These are phyloP conservation scores for Dysidea cf. avara DNA, from an alignment of 37 sponge, comb jelly and placozoan genomes.

Conservation along the genomic window DNA sequence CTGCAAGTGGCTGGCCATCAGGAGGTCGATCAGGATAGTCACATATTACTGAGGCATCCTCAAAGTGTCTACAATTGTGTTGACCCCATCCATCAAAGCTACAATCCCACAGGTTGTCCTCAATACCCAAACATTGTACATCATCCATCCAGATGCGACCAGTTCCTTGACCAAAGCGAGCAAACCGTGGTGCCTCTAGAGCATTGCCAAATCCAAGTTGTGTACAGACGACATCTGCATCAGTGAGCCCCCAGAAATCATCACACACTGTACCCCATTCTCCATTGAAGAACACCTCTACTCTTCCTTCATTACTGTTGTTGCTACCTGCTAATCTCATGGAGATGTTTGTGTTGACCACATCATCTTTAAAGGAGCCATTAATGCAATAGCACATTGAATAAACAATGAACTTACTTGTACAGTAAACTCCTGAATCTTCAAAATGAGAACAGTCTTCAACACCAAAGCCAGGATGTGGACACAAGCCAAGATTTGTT, in stretches of 20 bases:
- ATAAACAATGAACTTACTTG: slow-evolving; percentile 8
- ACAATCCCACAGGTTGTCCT: too few species aligned
- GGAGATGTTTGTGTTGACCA: background rate
- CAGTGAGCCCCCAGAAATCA: background rate
- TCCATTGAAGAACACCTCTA: slow-evolving; percentile 16
- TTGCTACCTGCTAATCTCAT: background rate
- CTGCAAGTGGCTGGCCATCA: slow-evolving; percentile 3
- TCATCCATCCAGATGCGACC: slow-evolving; percentile 16
- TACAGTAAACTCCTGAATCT: slow-evolving; percentile 80
- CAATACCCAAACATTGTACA: slow-evolving; percentile 10
- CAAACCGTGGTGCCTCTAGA: background rate
- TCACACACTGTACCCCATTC: slow-evolving; percentile 44
- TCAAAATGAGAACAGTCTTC: slow-evolving; percentile 56
- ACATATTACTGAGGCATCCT: too few species aligned
- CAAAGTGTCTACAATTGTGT: too few species aligned
- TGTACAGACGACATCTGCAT: slow-evolving; percentile 19
- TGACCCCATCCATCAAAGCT: too few species aligned
- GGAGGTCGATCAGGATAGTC: too few species aligned
- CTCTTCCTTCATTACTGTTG: slow-evolving; percentile 10
- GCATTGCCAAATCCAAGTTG: slow-evolving; percentile 23
- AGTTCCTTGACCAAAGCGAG: background rate
- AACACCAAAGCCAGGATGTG: slow-evolving; percentile 33
- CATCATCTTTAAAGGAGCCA: background rate
- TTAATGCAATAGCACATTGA: background rate
- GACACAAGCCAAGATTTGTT: slow-evolving; percentile 44